phyloP scores from a whole-genome alignment of 2,888 invertebrate genomes.

The Nymphalis urticae region DNA sequence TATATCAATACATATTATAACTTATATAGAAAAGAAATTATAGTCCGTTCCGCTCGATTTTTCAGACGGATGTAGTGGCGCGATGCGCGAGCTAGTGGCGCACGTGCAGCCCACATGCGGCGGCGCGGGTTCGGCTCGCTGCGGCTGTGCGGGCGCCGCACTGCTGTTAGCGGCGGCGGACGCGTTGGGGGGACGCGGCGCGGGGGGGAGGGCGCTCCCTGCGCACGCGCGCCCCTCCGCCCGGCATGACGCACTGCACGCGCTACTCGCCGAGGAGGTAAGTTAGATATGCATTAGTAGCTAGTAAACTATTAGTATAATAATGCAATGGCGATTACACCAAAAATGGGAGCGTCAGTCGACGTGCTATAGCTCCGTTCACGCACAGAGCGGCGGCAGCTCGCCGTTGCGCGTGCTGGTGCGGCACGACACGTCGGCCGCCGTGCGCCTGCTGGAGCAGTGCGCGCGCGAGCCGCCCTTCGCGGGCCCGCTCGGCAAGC shows the following conservation, averaged over 20 bases:
- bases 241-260: slow-evolving; percentile 81
- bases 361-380: no score
- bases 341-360: no score
- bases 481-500: slow-evolving; percentile 75
- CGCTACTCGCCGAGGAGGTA: slow-evolving; percentile 61
- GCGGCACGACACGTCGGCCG: slow-evolving; percentile 66
- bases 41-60: neutral
- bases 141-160: slow-evolving; percentile 84
- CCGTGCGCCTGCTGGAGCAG: slow-evolving; percentile 71
- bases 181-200: slow-evolving; percentile 87
- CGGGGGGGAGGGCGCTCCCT: slow-evolving; percentile 85
- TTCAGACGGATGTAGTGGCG: slow-evolving; percentile 67
- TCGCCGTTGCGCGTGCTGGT: slow-evolving; percentile 66
- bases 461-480: slow-evolving; percentile 74
- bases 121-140: slow-evolving; percentile 38
- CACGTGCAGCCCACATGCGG: slow-evolving; percentile 58
- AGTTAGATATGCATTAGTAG: neutral
- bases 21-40: neutral
- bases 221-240: slow-evolving; percentile 80
- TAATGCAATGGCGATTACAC: no score
- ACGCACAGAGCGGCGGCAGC: slow-evolving; percentile 21
- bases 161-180: slow-evolving; percentile 87
- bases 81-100: slow-evolving; percentile 84
- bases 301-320: neutral
- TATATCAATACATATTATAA: no score